Evolutionary conservation across 1,140 invertebrate species (phyloP).

Genomic region (Dendroctonus valens): DNA sequence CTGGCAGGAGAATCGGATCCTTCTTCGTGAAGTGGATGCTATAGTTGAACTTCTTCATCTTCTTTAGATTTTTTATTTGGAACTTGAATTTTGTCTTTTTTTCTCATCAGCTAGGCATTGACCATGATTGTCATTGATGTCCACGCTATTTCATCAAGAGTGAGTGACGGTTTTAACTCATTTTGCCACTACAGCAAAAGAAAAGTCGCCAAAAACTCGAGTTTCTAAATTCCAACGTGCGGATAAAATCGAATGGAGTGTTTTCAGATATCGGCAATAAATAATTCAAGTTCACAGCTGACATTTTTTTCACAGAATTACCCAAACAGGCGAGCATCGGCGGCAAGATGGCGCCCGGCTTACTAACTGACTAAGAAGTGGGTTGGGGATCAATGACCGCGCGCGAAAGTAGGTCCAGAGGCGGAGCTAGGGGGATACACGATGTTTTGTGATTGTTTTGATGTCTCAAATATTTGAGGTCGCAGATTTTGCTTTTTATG

Average conservation of each 20-base stretch:
- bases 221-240: too few species aligned
- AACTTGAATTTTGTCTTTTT: background rate
- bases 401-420: constrained; percentile 34
- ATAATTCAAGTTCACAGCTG: too few species aligned
- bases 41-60: background rate
- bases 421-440: constrained; percentile 26
- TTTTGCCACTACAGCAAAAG: too few species aligned
- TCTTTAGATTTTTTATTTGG: background rate
- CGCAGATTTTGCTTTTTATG: too few species aligned
- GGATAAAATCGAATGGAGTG: too few species aligned
- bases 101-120: too few species aligned
- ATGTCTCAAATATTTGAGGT: too few species aligned
- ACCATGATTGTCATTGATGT: too few species aligned
- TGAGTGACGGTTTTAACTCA: too few species aligned
- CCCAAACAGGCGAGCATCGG: constrained; percentile 31
- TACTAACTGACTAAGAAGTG: constrained; percentile 36
- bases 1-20: constrained; percentile 12
- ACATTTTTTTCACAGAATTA: constrained; percentile 12
- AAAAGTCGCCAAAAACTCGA: too few species aligned
- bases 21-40: constrained; percentile 13
- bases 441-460: constrained; percentile 32
- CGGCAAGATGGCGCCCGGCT: constrained; percentile 35
- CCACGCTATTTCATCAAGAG: too few species aligned
- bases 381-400: constrained; percentile 29
- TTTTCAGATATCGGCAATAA: too few species aligned